Evolutionary conservation across 2,888 invertebrate genomes (phyloP), one percentile per base, ranked within the genome.

Genomic region (Drosophila niveifrons): DNA sequence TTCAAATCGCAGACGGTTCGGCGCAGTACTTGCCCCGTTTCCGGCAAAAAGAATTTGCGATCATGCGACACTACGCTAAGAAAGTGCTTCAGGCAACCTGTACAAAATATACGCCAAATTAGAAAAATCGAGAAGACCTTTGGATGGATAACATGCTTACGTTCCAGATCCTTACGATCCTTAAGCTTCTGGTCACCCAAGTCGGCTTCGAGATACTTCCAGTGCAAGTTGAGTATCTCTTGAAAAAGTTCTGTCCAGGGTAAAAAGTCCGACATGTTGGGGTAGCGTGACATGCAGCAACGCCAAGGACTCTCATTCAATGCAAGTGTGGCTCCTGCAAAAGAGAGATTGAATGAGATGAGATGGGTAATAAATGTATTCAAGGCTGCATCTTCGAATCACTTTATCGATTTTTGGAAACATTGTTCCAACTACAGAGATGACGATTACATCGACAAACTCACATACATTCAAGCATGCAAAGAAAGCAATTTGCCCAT

Each of bases 181-280:
- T 96, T 95, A 55, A 97, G 92, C 91, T 97, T 97, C 81, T 95
- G 94, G 11, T 95, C 95, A 89, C 95, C 96, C 89, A 97, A 96
- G 84, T 97, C 97, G 23, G 95, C 95, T 90, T 96, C 95, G 67
- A 97, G 93, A 93, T 96, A 97, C 78, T 94, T 95, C 92, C 96
- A 95, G 93, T 97, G 97, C 56, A 95, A 94, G 76, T 94, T 94
- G 86, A 96, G 94, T 86, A 97, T 96, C 90, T 95, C 95, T 74
- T 94, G 93, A 94, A 95, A 96, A 79, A 97, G 93, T 85, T 95
- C 95, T 61, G 90, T 90, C 77, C 88, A 83, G 90, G 95, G 93
- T 89, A 92, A 80, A 78, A 91, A 92, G 77, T 92, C 92, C 63
- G 92, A 91, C 92, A 92, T 92, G 66, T 78, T 89, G 74, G 75